A percentile compares a stretch with the other conserved stretches of the same genome.
Evolutionary conservation across 2,797 vertebrate species (phyloP).

Genomic region (Calcarius lapponicus): DNA sequence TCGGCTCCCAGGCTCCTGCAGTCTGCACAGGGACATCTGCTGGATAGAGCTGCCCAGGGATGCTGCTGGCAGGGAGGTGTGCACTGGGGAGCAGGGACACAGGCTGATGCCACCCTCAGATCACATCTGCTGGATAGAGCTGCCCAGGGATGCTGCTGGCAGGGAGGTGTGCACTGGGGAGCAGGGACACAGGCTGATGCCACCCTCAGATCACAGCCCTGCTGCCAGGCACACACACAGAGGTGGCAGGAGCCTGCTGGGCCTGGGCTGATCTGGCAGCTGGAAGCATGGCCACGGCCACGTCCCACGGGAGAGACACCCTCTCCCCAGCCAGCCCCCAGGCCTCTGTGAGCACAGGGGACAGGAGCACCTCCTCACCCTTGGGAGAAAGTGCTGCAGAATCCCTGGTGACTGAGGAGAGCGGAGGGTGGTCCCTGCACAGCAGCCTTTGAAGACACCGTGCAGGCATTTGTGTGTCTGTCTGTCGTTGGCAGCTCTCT

Average conservation of each 20-base stretch:
- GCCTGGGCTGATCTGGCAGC: rapidly evolving
- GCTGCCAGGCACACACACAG: neutral
- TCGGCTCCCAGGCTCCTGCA: neutral
- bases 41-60: neutral
- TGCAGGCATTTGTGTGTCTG: neutral
- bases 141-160: neutral
- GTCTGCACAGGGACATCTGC: neutral
- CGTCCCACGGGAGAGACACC: rapidly evolving
- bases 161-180: rapidly evolving
- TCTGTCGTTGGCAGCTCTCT: neutral
- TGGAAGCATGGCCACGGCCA: rapidly evolving
- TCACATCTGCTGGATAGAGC: neutral
- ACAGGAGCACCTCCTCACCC: neutral
- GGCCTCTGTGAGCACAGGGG: neutral
- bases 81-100: neutral
- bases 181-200: rapidly evolving
- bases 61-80: rapidly evolving
- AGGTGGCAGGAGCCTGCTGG: neutral
- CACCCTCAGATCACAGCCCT: rapidly evolving
- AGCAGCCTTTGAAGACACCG: neutral
- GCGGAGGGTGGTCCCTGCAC: rapidly evolving
- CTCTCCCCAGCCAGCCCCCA: neutral
- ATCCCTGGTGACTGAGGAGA: neutral
- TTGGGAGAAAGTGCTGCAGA: neutral
- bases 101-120: rapidly evolving